Base-by-base conservation (phyloP, 2,888 invertebrate species). In the Euplexia lucipara region DNA sequence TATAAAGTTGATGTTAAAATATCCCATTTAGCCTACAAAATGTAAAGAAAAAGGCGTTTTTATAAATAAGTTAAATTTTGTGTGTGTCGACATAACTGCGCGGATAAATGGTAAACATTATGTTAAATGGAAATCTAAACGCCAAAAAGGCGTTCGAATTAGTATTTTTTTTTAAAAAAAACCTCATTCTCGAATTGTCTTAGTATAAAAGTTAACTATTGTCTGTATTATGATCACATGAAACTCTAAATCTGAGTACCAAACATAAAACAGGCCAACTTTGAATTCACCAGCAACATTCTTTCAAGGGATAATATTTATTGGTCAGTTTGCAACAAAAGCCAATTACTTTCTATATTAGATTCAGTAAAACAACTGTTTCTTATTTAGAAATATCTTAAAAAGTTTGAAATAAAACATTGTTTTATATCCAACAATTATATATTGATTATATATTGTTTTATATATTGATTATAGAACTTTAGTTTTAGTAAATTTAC, bases 11-110 rank as follows among this genome's bases (percentile, higher is more conserved):
- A 12, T 6, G 2, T 56, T 34, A 22, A 34, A 42, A 22, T 18
- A 58, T 34, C 22, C 41, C 41, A 34, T 22, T 12, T 22, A 26
- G 8, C 6, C 1, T 58, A 18, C 42, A 22, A 41, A 59, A 16
- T 18, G 1, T 12, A 42, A 42, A 2, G 1, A 7, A 16, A 10
- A 5, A 14, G 10, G 34, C 1, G 4, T n/a, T 34, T 32, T 37
- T 22, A n/a, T 64, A 44, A 64, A 67, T 64, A 65, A 30, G 26
- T 18, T 22, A 34, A 35, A 12, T 30, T n/a, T 41, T 41, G 7
- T 22, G 1, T 62, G n/a, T 32, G 3, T 49, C 49, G 51, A 30
- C 2, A 37, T 42, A 48, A 20, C 9, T 30, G 48, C 6, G 35
- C 7, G 16, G 12, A 39, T 20, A 18, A 34, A 32, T 35, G 18